Conservation (phyloP, 2,888 invertebrate genomes). For the Orchesellides sinensis region DNA sequence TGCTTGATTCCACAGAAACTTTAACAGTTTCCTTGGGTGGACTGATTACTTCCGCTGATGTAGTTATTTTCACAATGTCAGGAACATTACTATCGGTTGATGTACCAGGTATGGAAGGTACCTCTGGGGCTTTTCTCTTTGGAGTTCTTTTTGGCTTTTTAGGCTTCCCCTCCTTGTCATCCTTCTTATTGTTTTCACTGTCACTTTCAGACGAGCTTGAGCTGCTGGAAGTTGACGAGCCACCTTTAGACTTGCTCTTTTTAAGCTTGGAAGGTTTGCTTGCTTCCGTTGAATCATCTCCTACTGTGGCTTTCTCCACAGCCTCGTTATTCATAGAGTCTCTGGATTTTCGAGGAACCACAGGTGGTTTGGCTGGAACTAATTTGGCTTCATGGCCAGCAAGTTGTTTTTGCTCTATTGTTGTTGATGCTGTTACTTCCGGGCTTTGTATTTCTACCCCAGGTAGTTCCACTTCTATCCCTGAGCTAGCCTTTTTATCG, state of each 20-base stretch:
- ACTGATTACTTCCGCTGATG: slow-evolving; percentile 61
- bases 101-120: slow-evolving; percentile 57
- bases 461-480: slow-evolving; percentile 41
- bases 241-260: slow-evolving; percentile 51
- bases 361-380: slow-evolving; percentile 70
- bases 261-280: slow-evolving; percentile 31
- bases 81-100: slow-evolving; percentile 15
- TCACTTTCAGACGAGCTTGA: slow-evolving; percentile 52
- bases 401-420: slow-evolving; percentile 40
- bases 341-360: slow-evolving; percentile 68
- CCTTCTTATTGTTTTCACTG: slow-evolving; percentile 52
- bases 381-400: slow-evolving; percentile 61
- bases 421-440: slow-evolving; percentile 39
- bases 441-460: slow-evolving; percentile 35
- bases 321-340: slow-evolving; percentile 47
- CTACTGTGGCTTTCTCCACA: neutral
- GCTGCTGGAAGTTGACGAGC: slow-evolving; percentile 50
- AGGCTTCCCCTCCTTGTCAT: slow-evolving; percentile 66
- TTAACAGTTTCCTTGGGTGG: slow-evolving; percentile 49
- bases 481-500: slow-evolving; percentile 36
- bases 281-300: neutral
- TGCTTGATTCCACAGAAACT: neutral
- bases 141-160: slow-evolving; percentile 72
- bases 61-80: slow-evolving; percentile 62
- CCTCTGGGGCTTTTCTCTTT: slow-evolving; percentile 75